These are phyloP conservation scores for Myotis planiceps DNA, from an alignment of 2,797 vertebrate genomes.

Conservation along the genomic window DNA sequence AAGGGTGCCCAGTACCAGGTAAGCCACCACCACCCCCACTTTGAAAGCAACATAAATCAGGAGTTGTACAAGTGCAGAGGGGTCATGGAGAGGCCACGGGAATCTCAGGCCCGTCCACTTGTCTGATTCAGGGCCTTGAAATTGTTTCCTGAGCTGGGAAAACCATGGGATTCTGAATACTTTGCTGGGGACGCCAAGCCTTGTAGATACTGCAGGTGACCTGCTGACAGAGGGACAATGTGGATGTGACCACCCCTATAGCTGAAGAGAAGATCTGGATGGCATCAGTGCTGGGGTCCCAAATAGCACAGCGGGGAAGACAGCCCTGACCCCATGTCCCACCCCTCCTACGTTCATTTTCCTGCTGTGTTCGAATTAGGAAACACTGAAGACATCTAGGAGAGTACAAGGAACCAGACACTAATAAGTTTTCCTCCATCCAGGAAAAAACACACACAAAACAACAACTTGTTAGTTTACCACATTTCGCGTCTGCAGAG, in stretches of 20 bases:
- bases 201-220: neutral
- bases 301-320: neutral
- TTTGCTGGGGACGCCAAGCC: neutral
- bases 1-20: constrained; percentile 50
- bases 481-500: neutral
- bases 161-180: neutral
- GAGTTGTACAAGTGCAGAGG: neutral
- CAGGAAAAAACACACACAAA: neutral
- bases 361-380: neutral
- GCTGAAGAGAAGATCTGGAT: neutral
- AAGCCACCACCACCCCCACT: neutral
- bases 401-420: neutral
- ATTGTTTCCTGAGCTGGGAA: neutral
- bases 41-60: constrained; percentile 66
- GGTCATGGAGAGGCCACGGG: constrained; percentile 62
- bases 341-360: neutral
- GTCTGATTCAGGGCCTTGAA: constrained; percentile 14
- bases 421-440: neutral
- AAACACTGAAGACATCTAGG: neutral
- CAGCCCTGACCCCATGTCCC: accelerated
- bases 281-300: accelerated
- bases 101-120: constrained; percentile 44
- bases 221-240: neutral
- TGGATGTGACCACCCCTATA: accelerated
- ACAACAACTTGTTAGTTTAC: constrained; percentile 19